Evolutionary conservation across 2,797 vertebrate genomes (phyloP).

Genomic region (Anniella stebbinsi): DNA sequence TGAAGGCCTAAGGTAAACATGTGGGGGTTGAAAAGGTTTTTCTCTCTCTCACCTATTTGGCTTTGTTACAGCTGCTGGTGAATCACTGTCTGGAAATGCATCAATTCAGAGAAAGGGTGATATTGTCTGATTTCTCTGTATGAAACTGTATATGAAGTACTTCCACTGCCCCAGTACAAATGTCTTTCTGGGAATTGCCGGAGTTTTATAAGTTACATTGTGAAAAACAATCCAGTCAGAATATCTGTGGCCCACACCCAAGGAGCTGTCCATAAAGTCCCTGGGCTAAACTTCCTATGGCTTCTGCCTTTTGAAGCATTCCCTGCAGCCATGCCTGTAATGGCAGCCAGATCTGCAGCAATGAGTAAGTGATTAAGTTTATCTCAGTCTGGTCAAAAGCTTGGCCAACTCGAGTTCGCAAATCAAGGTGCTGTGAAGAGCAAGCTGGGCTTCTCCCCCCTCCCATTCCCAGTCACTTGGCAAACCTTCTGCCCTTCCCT

Average conservation of each 20-base stretch:
- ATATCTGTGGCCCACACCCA: background rate
- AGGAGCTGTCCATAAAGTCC: background rate
- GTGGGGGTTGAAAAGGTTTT: slow-evolving; percentile 4
- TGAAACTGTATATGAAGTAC: background rate
- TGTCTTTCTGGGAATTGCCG: background rate
- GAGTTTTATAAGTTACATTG: background rate
- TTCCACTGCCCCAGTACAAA: background rate
- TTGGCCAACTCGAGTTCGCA: too few species aligned
- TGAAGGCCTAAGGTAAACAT: slow-evolving; percentile 35
- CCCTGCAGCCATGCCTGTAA: background rate
- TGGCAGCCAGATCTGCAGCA: background rate
- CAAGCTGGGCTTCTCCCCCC: too few species aligned
- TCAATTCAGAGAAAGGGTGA: slow-evolving; percentile 11
- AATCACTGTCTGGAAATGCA: slow-evolving; percentile 53
- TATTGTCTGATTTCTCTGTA: slow-evolving; percentile 18
- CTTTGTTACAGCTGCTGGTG: slow-evolving; percentile 38
- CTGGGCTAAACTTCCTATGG: background rate
- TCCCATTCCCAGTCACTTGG: too few species aligned
- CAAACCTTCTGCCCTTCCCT: too few species aligned
- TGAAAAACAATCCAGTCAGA: background rate
- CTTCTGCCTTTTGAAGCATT: background rate
- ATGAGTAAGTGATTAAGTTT: too few species aligned
- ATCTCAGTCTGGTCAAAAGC: background rate
- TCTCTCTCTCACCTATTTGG: slow-evolving; percentile 28
- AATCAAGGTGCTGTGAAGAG: background rate